phyloP scores from a whole-genome alignment of 2,888 invertebrate species.

The Serripes groenlandicus region DNA sequence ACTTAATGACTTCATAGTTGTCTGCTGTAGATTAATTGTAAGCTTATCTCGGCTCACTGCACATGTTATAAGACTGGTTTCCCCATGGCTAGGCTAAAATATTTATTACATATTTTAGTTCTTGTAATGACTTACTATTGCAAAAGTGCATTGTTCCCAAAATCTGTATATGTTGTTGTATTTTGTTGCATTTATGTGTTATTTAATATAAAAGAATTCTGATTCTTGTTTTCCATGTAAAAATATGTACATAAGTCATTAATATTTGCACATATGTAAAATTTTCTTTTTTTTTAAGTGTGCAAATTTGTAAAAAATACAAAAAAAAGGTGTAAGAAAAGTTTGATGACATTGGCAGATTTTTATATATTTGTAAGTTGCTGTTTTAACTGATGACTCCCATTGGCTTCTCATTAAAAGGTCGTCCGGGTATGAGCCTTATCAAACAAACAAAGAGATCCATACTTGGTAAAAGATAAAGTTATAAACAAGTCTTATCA shows the following conservation, averaged over 20 bases:
- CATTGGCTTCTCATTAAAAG: too few relatives aligned
- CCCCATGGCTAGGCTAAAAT: background rate
- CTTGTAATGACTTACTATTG: background rate
- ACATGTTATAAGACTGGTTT: background rate
- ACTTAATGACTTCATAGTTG: too few relatives aligned
- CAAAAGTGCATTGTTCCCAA: background rate
- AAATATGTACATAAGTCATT: background rate
- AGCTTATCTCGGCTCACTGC: background rate
- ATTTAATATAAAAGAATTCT: slow-evolving; percentile 7
- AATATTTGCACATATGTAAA: background rate
- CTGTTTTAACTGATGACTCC: background rate
- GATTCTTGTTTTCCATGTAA: slow-evolving; percentile 5
- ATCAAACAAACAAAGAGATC: too few relatives aligned
- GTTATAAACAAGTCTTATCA: too few relatives aligned
- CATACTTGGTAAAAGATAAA: too few relatives aligned
- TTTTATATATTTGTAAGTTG: background rate
- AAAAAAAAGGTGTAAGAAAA: background rate
- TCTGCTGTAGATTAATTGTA: too few relatives aligned
- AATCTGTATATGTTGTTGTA: background rate
- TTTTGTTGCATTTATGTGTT: slow-evolving; percentile 26
- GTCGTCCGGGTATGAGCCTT: too few relatives aligned
- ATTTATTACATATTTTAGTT: background rate
- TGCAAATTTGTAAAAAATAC: slow-evolving; percentile 19
- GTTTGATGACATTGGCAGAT: background rate
- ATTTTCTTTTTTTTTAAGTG: slow-evolving; percentile 9